phyloP scores from a whole-genome alignment of 2,113 vertebrate genomes.

The Clarias batrachus region DNA sequence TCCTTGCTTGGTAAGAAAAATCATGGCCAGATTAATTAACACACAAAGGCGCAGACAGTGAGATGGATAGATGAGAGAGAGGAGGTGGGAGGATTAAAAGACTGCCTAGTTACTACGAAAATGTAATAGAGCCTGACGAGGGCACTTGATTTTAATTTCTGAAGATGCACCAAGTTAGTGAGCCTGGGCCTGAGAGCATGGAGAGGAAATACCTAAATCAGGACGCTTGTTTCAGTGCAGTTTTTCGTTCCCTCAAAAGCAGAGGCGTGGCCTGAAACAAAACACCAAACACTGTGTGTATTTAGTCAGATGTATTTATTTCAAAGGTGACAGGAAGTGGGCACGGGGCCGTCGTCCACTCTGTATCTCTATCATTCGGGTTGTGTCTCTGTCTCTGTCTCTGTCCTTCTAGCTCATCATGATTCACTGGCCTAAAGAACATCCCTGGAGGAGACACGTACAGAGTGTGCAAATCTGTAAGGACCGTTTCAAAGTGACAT shows the following conservation, averaged over 20 bases:
- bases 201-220: not conserved
- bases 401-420: not conserved
- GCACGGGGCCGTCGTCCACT: not conserved
- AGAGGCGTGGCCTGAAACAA: not conserved
- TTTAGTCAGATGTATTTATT: not conserved
- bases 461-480: not conserved
- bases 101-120: constrained; percentile 29
- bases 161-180: constrained; percentile 52
- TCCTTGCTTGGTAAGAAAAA: constrained; percentile 62
- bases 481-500: constrained; percentile 41
- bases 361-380: not conserved
- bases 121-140: constrained; percentile 49
- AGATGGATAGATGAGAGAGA: not conserved
- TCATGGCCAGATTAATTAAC: constrained; percentile 72
- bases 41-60: constrained; percentile 6
- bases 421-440: not conserved
- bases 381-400: not conserved
- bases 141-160: constrained; percentile 48
- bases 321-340: constrained; percentile 5
- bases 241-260: constrained; percentile 1
- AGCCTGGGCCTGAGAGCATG: constrained; percentile 59
- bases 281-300: not conserved
- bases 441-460: constrained; percentile 10
- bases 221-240: not conserved
- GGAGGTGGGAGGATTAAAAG: not conserved